These are phyloP conservation scores for Laticauda laticaudata DNA, from an alignment of 2,113 vertebrate genomes.

Conservation along the genomic window DNA sequence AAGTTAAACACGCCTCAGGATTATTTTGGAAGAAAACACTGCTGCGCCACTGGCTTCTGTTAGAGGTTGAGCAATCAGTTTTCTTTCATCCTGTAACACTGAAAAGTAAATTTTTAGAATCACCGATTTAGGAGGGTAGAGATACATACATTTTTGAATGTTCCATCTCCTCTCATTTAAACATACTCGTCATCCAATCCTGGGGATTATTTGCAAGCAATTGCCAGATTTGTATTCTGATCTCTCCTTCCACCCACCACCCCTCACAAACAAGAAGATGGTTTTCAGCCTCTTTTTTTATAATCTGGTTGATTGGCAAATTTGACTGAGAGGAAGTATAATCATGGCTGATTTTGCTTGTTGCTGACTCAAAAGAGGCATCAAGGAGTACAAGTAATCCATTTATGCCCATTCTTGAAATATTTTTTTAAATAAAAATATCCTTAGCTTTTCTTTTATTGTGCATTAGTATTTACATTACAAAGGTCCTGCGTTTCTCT, in stretches of 20 bases:
- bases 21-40: neutral
- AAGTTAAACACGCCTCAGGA: neutral
- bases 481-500: slow-evolving; percentile 2
- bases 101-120: neutral
- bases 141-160: neutral
- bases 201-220: slow-evolving; percentile 38
- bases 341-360: slow-evolving; percentile 70
- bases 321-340: slow-evolving; percentile 63
- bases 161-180: slow-evolving; percentile 35
- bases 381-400: slow-evolving; percentile 55
- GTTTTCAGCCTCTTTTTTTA: slow-evolving; percentile 57
- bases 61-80: neutral
- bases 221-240: slow-evolving; percentile 53
- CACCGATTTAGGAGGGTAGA: neutral
- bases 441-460: slow-evolving; percentile 49
- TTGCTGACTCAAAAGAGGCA: slow-evolving; percentile 64
- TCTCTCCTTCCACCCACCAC: slow-evolving; percentile 1
- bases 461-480: slow-evolving; percentile 42
- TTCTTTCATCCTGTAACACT: neutral
- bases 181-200: slow-evolving; percentile 23
- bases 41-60: neutral
- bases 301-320: slow-evolving; percentile 66
- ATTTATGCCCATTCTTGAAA: slow-evolving; percentile 62
- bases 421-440: slow-evolving; percentile 48
- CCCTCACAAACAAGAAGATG: slow-evolving; percentile 30